Conservation (phyloP, 2,113 vertebrate species). For the Oncorhynchus keta region DNA sequence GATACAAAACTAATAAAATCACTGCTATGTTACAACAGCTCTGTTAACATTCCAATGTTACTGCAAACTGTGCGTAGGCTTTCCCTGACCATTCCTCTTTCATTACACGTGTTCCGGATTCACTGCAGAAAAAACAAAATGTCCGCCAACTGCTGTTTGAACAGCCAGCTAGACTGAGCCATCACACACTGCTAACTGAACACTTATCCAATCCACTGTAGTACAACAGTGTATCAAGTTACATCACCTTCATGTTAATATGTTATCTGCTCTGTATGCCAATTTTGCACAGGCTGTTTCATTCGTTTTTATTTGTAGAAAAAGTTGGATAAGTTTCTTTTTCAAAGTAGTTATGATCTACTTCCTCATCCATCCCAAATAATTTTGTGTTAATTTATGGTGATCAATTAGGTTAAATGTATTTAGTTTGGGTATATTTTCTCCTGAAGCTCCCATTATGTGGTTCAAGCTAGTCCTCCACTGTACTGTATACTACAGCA, state of each 20-base stretch:
- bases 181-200: constrained; percentile 62
- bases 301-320: neutral
- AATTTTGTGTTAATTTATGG: too few species aligned
- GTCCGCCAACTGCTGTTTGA: constrained; percentile 56
- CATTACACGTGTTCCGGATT: constrained; percentile 54
- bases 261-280: constrained; percentile 5
- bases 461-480: neutral
- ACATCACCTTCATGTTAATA: neutral
- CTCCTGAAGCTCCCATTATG: neutral
- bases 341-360: neutral
- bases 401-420: neutral
- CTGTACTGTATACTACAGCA: neutral
- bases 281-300: neutral
- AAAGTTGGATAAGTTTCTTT: neutral
- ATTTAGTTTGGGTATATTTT: constrained; percentile 2
- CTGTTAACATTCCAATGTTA: constrained; percentile 58
- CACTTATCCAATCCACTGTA: constrained; percentile 19
- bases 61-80: constrained; percentile 45
- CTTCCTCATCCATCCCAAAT: neutral
- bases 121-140: constrained; percentile 65
- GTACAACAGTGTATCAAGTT: constrained; percentile 29
- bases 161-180: constrained; percentile 36
- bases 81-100: constrained; percentile 41
- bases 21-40: constrained; percentile 26
- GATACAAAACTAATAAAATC: neutral